Conservation (phyloP, 1,140 invertebrate species). For the Mizuhopecten yessoensis region DNA sequence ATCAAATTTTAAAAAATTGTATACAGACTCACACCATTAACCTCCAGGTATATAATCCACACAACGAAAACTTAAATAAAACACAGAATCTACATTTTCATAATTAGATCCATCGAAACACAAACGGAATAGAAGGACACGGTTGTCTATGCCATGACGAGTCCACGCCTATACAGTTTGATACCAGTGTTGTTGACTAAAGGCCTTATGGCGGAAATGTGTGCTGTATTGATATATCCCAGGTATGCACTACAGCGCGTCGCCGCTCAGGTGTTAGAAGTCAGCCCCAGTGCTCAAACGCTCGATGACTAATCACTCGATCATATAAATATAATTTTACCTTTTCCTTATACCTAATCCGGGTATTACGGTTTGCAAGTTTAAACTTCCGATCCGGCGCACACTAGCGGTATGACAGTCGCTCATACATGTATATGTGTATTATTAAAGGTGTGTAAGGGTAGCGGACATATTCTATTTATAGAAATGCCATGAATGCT, state of each 20-base stretch:
- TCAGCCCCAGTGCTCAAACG: neutral
- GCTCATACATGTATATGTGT: neutral
- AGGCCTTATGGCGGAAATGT: conserved; percentile 16
- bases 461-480: conserved; percentile 19
- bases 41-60: neutral
- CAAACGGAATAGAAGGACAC: neutral
- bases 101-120: conserved; percentile 3
- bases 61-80: conserved; percentile 5
- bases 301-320: conserved; percentile 25
- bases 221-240: conserved; percentile 9
- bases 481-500: conserved; percentile 35
- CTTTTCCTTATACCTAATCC: neutral
- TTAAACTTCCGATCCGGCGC: conserved; percentile 23
- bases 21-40: neutral
- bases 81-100: neutral
- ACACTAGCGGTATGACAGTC: conserved; percentile 36
- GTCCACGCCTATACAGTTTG: neutral
- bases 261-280: neutral
- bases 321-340: neutral
- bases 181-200: neutral
- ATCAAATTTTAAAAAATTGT: conserved; percentile 21
- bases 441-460: neutral
- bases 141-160: neutral
- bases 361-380: conserved; percentile 16
- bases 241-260: conserved; percentile 30